A percentile compares a stretch with the other conserved stretches of the same genome.
phyloP scores from a whole-genome alignment of 1,140 invertebrate species.

The Drosophila pandora region DNA sequence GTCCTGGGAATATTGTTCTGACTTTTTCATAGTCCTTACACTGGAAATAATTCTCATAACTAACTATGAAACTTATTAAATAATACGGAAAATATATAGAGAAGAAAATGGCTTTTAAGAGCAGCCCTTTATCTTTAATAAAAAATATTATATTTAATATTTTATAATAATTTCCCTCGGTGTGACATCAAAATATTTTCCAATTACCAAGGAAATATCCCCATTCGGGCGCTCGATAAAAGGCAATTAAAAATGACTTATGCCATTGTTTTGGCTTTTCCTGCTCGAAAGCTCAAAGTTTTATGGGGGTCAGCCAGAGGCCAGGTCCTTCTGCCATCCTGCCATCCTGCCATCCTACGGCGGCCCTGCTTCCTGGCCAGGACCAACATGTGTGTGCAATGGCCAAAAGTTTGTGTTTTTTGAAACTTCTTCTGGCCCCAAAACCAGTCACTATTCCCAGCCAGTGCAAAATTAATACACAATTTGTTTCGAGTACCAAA shows the following conservation, averaged over 20 bases:
- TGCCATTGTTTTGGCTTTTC: slow-evolving; percentile 51
- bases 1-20: neutral
- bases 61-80: too few relatives aligned
- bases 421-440: slow-evolving; percentile 10
- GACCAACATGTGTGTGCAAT: slow-evolving; percentile 32
- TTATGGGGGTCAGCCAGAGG: slow-evolving; percentile 32
- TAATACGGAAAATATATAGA: too few relatives aligned
- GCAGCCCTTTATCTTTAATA: too few relatives aligned
- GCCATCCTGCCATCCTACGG: neutral
- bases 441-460: slow-evolving; percentile 1
- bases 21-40: neutral
- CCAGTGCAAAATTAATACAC: slow-evolving; percentile 32
- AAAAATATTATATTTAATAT: too few relatives aligned
- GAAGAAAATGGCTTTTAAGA: too few relatives aligned
- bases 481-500: slow-evolving; percentile 6
- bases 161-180: neutral
- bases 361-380: neutral
- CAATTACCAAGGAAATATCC: slow-evolving; percentile 54
- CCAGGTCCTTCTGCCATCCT: neutral
- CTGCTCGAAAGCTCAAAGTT: slow-evolving; percentile 23
- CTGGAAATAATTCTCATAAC: neutral
- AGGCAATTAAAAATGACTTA: slow-evolving; percentile 65
- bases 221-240: slow-evolving; percentile 56
- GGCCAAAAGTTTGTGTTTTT: slow-evolving; percentile 34
- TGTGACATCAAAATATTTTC: slow-evolving; percentile 47